phyloP scores from a whole-genome alignment of 2,797 vertebrate genomes.

The Myotis vivesi region DNA sequence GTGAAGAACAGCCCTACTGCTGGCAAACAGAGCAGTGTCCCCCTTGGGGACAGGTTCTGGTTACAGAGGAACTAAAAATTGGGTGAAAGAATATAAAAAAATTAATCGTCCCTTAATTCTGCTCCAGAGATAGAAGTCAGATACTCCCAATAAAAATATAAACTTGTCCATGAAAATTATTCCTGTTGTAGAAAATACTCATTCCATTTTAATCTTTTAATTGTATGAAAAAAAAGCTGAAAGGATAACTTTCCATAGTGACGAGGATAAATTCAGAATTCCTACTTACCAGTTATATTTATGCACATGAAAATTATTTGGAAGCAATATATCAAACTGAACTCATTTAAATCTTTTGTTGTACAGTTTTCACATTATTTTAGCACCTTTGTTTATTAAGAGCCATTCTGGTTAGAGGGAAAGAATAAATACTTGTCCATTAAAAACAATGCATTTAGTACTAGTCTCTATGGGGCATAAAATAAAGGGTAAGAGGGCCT shows the following conservation, averaged over 20 bases:
- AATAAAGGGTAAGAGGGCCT: not conserved
- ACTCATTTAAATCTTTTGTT: not conserved
- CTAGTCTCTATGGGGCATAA: not conserved
- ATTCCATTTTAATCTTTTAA: conserved; percentile 24
- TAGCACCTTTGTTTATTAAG: not conserved
- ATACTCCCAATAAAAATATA: not conserved
- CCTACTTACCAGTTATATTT: not conserved
- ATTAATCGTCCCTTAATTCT: conserved; percentile 1
- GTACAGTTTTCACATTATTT: not conserved
- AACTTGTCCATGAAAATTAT: not conserved
- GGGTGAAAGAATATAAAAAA: not conserved
- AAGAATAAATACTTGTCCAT: not conserved
- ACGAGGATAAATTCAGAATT: conserved; percentile 21
- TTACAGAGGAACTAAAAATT: not conserved
- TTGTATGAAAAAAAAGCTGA: not conserved
- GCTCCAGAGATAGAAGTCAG: not conserved
- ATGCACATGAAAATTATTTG: not conserved
- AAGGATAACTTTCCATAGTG: not conserved
- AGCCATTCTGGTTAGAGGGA: not conserved
- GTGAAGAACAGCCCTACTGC: not conserved
- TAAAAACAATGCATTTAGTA: not conserved
- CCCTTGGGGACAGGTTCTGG: not conserved
- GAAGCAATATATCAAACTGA: not conserved
- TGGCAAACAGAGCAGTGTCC: not conserved
- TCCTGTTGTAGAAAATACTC: not conserved